Conservation (phyloP, 2,797 vertebrate species). For the Pseudocheirus occidentalis region DNA sequence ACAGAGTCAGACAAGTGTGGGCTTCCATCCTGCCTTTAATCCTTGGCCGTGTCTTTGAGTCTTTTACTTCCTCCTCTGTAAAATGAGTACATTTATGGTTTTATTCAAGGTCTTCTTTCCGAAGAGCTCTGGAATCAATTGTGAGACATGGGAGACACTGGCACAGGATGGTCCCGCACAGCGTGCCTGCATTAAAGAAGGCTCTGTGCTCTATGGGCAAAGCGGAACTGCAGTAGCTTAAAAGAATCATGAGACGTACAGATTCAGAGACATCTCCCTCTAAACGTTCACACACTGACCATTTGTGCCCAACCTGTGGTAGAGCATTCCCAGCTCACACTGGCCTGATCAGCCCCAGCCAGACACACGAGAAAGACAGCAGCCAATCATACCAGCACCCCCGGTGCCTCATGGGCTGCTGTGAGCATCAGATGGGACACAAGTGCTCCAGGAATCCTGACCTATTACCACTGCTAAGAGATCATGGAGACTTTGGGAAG, state of each 20-base stretch:
- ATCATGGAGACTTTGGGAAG: neutral
- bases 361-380: neutral
- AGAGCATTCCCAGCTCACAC: neutral
- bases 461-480: neutral
- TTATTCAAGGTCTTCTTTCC: neutral
- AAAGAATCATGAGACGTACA: neutral
- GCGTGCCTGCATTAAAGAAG: neutral
- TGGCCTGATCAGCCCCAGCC: neutral
- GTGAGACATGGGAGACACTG: neutral
- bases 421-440: neutral
- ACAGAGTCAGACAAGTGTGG: neutral
- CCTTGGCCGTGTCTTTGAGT: neutral
- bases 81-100: neutral
- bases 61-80: neutral
- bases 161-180: neutral
- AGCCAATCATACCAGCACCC: too few relatives aligned
- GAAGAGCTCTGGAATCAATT: neutral
- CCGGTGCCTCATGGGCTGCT: neutral
- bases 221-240: neutral
- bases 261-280: too few relatives aligned
- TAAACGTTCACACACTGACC: too few relatives aligned
- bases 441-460: neutral
- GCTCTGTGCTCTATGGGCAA: neutral
- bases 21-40: neutral
- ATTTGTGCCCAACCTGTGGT: too few relatives aligned